Base-by-base conservation (phyloP, 2,888 invertebrate species). In the Caenorhabditis drosophilae region DNA sequence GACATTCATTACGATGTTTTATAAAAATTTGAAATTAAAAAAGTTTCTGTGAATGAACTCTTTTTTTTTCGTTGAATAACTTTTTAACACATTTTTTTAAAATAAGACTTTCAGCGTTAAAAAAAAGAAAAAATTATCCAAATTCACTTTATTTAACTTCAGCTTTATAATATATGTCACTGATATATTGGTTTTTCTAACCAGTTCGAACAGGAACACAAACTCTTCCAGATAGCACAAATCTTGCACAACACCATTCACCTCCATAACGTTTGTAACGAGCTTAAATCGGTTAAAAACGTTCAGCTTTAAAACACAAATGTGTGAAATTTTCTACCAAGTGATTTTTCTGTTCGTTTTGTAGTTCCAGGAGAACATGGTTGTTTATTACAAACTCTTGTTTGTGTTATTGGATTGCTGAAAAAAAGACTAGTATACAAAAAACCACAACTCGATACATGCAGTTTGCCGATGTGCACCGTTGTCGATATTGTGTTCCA, bases 401-500 rank as follows among this genome's bases (percentile, higher is more conserved):
- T 59, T 45, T 71, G 61, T 9, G 40, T 42, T 3, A 18, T 9
- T 9, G 48, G 49, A 36, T 50, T 47, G 27, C 70, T 70, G 38
- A 56, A n/a, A 27, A 1, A 2, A n/a, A n/a, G n/a, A n/a, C n/a
- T n/a, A n/a, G n/a, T 26, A 48, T 18, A 16, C n/a, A 15, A 12
- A 27, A 31, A 41, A 12, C 23, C 12, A 20, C 20, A 25, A 18
- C 1, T 23, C 22, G 56, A 44, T n/a, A 62, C 62, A 52, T 52
- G 62, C 64, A 64, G 16, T 50, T 34, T 0, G 50, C 47, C n/a
- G 54, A 48, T 15, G 66, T 42, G 31, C 60, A 67, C 23, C 75
- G 44, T 4, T 49, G 49, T 48, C 76, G 47, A 20, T 55, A 73
- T 23, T 70, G 68, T 15, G 68, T 72, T 16, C 76, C 76, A 66